These are phyloP conservation scores for Leptosomus discolor DNA, from an alignment of 2,113 vertebrate species.

Conservation along the genomic window DNA sequence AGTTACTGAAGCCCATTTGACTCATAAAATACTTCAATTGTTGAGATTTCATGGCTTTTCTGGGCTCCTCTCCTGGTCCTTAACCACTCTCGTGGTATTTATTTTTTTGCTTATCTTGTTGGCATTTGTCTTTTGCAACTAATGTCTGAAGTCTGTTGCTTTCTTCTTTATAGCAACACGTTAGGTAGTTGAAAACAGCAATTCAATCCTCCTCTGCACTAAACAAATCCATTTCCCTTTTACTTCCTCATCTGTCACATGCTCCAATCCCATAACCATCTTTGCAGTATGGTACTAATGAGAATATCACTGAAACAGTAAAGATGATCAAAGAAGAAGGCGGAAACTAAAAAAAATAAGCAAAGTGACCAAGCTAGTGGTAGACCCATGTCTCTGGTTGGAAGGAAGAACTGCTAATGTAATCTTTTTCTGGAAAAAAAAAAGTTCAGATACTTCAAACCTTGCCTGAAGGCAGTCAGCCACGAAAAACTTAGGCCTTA, in stretches of 20 bases:
- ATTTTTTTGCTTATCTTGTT: background rate
- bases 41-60: background rate
- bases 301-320: background rate
- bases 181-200: background rate
- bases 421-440: background rate
- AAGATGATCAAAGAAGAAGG: background rate
- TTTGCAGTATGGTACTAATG: background rate
- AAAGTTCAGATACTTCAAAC: background rate
- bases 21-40: background rate
- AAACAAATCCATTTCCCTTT: background rate
- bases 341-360: background rate
- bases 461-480: background rate
- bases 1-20: background rate
- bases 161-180: background rate
- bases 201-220: accelerated
- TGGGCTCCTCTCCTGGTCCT: background rate
- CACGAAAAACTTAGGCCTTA: background rate
- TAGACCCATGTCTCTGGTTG: background rate
- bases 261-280: background rate
- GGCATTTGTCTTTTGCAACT: background rate
- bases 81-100: background rate
- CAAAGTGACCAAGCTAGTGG: background rate
- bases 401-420: background rate
- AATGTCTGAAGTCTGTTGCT: background rate
- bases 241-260: background rate